A percentile compares a stretch with the other conserved stretches of the same genome.
phyloP scores from a whole-genome alignment of 2,888 invertebrate species.

The Drosophila stalkeri region DNA sequence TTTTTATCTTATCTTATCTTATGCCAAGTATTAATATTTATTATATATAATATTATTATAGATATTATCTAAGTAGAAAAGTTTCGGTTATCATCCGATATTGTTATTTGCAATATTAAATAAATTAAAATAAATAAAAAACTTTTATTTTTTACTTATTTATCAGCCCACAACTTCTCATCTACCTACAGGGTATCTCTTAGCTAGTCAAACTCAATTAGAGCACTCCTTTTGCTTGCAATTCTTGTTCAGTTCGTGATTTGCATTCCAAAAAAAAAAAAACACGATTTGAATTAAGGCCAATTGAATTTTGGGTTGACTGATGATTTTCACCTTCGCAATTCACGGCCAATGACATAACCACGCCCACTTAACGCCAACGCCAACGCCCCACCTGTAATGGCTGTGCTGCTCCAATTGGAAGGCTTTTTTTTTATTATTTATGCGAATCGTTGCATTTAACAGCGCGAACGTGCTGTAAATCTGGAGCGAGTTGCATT shows the following conservation, averaged over 20 bases:
- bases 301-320: conserved; percentile 48
- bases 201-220: not conserved
- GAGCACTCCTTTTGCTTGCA: not conserved
- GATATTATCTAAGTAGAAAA: too few relatives aligned
- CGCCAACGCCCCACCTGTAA: not conserved
- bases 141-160: not conserved
- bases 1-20: too few relatives aligned
- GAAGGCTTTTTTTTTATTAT: not conserved
- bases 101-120: too few relatives aligned
- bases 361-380: not conserved
- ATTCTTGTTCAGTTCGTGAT: conserved; percentile 19
- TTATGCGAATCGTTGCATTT: conserved; percentile 21
- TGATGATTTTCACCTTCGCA: conserved; percentile 57
- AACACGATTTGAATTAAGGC: conserved; percentile 25
- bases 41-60: too few relatives aligned
- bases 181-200: not conserved
- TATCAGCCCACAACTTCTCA: not conserved
- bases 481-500: conserved; percentile 22
- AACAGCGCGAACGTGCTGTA: conserved; percentile 38
- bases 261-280: conserved; percentile 38
- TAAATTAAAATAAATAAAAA: too few relatives aligned
- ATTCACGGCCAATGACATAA: conserved; percentile 55
- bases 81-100: too few relatives aligned
- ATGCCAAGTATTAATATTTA: too few relatives aligned
- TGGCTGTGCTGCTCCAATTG: not conserved